A percentile compares a stretch with the other conserved stretches of the same genome.
These are phyloP conservation scores for Clarias macrocephalus DNA, from an alignment of 2,113 vertebrate species.

Conservation along the genomic window DNA sequence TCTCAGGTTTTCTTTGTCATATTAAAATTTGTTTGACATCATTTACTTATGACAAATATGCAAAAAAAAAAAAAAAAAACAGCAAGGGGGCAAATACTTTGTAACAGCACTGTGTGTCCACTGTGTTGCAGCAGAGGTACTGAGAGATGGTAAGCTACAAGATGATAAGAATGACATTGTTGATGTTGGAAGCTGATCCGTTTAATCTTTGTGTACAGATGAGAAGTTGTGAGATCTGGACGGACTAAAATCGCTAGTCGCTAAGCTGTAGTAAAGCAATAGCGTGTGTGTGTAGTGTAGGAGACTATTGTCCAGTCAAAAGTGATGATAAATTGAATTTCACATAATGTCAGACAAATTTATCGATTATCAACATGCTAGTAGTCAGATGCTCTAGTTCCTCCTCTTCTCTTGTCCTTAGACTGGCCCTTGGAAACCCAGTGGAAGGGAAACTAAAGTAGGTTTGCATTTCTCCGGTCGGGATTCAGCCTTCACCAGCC, in stretches of 20 bases:
- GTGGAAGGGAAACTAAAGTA: conserved; percentile 89
- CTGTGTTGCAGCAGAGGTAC: not conserved
- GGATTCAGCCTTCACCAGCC: conserved; percentile 96
- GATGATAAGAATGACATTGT: not conserved
- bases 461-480: conserved; percentile 88
- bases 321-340: not conserved
- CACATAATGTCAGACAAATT: too few relatives aligned
- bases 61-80: too few relatives aligned
- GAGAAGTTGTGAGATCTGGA: too few relatives aligned
- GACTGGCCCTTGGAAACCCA: conserved; percentile 92
- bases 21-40: too few relatives aligned
- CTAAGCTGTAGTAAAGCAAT: not conserved
- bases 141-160: not conserved
- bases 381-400: not conserved
- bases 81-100: too few relatives aligned
- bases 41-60: too few relatives aligned
- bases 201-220: not conserved
- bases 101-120: too few relatives aligned
- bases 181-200: not conserved
- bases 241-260: not conserved
- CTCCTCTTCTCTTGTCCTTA: conserved; percentile 57
- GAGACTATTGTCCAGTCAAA: not conserved
- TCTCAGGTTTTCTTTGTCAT: too few relatives aligned
- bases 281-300: not conserved
- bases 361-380: not conserved